Base-by-base conservation (phyloP, 2,888 invertebrate genomes). In the Pammene fasciana region DNA sequence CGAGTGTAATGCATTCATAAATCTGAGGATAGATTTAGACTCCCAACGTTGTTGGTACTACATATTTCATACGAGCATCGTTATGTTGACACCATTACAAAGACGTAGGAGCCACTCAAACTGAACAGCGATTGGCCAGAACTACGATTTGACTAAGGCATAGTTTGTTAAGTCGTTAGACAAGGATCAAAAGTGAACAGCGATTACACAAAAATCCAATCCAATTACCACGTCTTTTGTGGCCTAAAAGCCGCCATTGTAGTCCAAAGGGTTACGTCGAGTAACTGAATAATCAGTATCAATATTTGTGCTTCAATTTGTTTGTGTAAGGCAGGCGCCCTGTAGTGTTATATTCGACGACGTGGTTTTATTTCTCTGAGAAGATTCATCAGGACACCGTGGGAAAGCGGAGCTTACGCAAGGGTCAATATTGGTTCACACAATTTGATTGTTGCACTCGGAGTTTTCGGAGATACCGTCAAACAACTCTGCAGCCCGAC, bases 231-330 rank as follows among this genome's bases (percentile, higher is more conserved):
- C 80, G 60, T 88, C 87, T 83, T 89, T 91, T 91, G 86, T 87
- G 82, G 79, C 74, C 78, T 90, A 90, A 92, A 90, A 91, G 90
- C 92, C 90, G 91, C 87, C 82, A 82, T 89, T 90, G 85, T 87
- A 75, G 60, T 57, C 70, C 61, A 60, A n/a, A 72, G 73, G 72
- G 73, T 74, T 74, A 72, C 73, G 75, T 80, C 76, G 80, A 82
- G 83, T 82, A 82, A 79, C 75, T 79, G 84, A 86, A 90, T 90
- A 85, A 91, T 92, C 87, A 84, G 86, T 78, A 77, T 76, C 85
- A 89, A 90, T 90, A 89, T 92, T 92, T 88, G 87, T 77, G 77
- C 78, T 78, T 80, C 87, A 88, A 90, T 89, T 88, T 91, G 90
- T 92, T 89, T 86, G 83, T 80, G 74, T 74, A 79, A 82, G 76